Percentiles rank a stretch among this genome's conserved stretches.
These are phyloP conservation scores for Euwallacea similis DNA, from an alignment of 1,140 invertebrate genomes.

Conservation along the genomic window DNA sequence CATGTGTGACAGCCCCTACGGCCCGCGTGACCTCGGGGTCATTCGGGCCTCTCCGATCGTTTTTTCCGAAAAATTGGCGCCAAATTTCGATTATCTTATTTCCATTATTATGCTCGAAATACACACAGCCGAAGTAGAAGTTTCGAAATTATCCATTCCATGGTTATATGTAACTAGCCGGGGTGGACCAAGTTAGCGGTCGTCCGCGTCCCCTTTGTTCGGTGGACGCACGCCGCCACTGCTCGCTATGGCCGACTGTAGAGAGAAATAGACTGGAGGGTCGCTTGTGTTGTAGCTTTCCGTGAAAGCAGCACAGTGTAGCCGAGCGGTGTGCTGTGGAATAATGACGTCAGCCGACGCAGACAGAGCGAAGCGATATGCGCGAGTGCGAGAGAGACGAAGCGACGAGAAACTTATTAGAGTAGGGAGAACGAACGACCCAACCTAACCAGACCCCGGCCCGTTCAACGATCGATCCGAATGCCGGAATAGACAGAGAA, in stretches of 20 bases:
- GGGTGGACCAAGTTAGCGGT: slow-evolving; percentile 43
- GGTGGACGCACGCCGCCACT: slow-evolving; percentile 33
- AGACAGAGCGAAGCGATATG: slow-evolving; percentile 29
- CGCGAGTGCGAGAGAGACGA: slow-evolving; percentile 38
- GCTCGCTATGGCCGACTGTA: slow-evolving; percentile 47
- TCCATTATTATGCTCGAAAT: slow-evolving; percentile 56
- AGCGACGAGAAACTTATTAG: slow-evolving; percentile 51
- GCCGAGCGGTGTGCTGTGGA: slow-evolving; percentile 51
- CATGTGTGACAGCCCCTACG: no score
- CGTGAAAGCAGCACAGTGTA: slow-evolving; percentile 55
- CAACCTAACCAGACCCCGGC: slow-evolving; percentile 53
- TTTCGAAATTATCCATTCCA: slow-evolving; percentile 58
- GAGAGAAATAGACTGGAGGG: slow-evolving; percentile 55
- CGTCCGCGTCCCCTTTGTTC: slow-evolving; percentile 49
- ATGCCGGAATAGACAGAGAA: slow-evolving; percentile 55
- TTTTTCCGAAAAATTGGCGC: slow-evolving; percentile 35
- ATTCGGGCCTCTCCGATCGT: no score
- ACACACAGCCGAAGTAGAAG: slow-evolving; percentile 52
- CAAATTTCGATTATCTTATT: slow-evolving; percentile 56
- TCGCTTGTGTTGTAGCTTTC: slow-evolving; percentile 53
- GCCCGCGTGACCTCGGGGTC: no score
- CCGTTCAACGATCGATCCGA: slow-evolving; percentile 51
- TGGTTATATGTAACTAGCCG: slow-evolving; percentile 56
- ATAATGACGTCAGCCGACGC: slow-evolving; percentile 52
- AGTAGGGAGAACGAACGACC: slow-evolving; percentile 51